Evolutionary conservation across 2,888 invertebrate genomes (phyloP), one percentile per base, ranked within the genome.

Genomic region (Cyclophora albipunctata): DNA sequence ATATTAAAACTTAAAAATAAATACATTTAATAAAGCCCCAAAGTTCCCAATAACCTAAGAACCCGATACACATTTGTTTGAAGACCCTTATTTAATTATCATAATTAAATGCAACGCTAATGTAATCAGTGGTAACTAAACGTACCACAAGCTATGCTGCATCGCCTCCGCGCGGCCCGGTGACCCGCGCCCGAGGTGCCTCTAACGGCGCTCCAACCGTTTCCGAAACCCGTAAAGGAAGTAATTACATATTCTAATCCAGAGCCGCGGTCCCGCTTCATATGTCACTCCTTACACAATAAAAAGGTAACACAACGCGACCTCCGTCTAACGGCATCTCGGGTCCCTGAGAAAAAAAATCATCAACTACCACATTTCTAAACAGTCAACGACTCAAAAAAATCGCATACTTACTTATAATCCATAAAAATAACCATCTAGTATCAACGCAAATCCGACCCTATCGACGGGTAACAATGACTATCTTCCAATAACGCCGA

Each of bases 231-330:
- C 86, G 81, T 85, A 83, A 84, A 87, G 88, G 88, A 88, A 88
- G 83, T 87, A 87, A 88, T 88, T 88, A 88, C 85, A 83, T 86
- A 87, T 88, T 85, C 88, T 83, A 84, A 87, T 86, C 84, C 83
- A 66, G 77, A 75, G 74, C 78, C 78, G 67, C 66, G 73, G 70
- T 69, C 79, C 80, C 84, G 84, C 82, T 83, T 86, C 88, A 80
- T 81, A 83, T 87, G 88, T 86, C 88, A 86, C 84, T 72, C 68
- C 68, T 67, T 69, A 71, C 66, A 83, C 79, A 84, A 84, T 78
- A 78, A 84, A 83, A 80, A 79, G 75, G 71, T 62, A 69, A 66
- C 66, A 67, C 62, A 64, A 62, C 67, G 64, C 72, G 73, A 78
- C 78, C 79, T 75, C 78, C 74, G 67, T 66, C 57, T 85, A 87